phyloP scores from a whole-genome alignment of 2,888 invertebrate genomes.

The Macrophya annulata region DNA sequence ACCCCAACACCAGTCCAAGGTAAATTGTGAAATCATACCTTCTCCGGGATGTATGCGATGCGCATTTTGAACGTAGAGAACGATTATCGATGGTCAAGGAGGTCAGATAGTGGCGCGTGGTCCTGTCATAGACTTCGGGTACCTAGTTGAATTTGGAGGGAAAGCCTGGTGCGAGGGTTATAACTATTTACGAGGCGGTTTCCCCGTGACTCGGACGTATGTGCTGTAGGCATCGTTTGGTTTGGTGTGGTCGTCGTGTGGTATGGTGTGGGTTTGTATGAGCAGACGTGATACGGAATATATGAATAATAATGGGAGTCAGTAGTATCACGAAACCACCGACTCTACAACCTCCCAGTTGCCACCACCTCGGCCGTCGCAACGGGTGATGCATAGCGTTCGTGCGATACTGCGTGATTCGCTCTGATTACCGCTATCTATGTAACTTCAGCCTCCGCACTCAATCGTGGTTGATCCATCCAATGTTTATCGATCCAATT shows the following conservation, averaged over 20 bases:
- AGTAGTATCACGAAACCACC: constrained; percentile 70
- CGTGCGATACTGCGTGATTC: constrained; percentile 75
- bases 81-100: constrained; percentile 28
- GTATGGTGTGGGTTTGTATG: constrained; percentile 70
- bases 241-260: background rate
- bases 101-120: background rate
- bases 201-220: constrained; percentile 4
- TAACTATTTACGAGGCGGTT: constrained; percentile 42
- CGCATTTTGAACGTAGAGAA: background rate
- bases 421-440: constrained; percentile 78
- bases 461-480: background rate
- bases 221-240: constrained; percentile 12
- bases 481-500: background rate
- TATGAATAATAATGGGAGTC: constrained; percentile 78
- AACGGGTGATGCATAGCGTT: constrained; percentile 70
- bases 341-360: constrained; percentile 57
- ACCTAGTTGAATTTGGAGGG: background rate
- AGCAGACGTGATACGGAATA: constrained; percentile 79
- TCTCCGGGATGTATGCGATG: background rate
- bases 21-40: background rate
- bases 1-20: background rate
- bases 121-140: constrained; percentile 5
- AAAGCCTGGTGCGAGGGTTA: constrained; percentile 1
- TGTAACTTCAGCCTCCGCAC: constrained; percentile 71
- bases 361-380: constrained; percentile 65